Base-by-base conservation (phyloP, 2,113 vertebrate species). In the Coregonus clupeaformis region DNA sequence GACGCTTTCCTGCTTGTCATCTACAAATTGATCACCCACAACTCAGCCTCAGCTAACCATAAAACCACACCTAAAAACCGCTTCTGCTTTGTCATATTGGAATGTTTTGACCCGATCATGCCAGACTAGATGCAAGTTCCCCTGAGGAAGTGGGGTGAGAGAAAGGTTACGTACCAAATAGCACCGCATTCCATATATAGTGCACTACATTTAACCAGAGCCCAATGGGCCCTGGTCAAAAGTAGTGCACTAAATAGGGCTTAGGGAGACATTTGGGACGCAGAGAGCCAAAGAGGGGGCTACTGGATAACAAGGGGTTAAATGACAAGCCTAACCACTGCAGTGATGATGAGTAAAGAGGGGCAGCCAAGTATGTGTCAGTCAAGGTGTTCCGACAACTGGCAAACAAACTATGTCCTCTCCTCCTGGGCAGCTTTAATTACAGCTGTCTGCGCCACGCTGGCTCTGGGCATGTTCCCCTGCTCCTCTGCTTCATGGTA, bases 331-430 rank as follows among this genome's bases (percentile, higher is more conserved):
- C 36, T 12, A 42, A 42, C 9, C 36, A 32, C 55, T 32, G 59
- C 29, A 22, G 49, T 45, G 25, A 42, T 36, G 6, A n/a, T 6
- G 60, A 69, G 47, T 74, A 60, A 62, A 77, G 78, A 78, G 4
- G 5, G 63, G 13, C 11, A 72, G 30, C 52, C 7, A 78, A 32
- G 65, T 52, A 65, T 64, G 63, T 65, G 73, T n/a, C 74, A 82
- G 75, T 73, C 49, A 25, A 42, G n/a, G 66, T 74, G 72, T 60
- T 86, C 66, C 67, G 71, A 74, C 67, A 65, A 75, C 36, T 42
- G 36, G 9, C 55, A 67, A 62, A 32, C 49, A 64, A 67, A 77
- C n/a, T 25, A 71, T 49, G 30, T 73, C 47, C 71, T 57, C 55
- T 11, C 36, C 36, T 42, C 36, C 16, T 25, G 42, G 64, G 65